A percentile compares a stretch with the other conserved stretches of the same genome.
Conservation (phyloP, 2,113 vertebrate genomes). For the Rhinolophus ferrumequinum region DNA sequence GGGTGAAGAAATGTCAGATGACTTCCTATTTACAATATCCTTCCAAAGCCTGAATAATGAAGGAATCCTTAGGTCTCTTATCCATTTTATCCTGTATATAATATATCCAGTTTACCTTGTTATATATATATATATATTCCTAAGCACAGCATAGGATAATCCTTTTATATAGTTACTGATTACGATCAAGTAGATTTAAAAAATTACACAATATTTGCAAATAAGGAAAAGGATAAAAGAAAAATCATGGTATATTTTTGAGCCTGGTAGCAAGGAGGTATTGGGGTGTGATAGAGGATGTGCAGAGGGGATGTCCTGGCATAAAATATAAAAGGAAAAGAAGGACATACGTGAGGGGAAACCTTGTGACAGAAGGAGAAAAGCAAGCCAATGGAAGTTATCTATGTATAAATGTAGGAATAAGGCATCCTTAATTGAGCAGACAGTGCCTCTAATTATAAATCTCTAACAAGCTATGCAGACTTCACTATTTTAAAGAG, state of each 20-base stretch:
- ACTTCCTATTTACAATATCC: not conserved
- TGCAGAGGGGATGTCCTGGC: fast-evolving
- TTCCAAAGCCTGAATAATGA: not conserved
- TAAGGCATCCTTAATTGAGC: not conserved
- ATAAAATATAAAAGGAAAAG: not conserved
- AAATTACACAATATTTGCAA: not conserved
- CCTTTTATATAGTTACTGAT: not conserved
- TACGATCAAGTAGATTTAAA: not conserved
- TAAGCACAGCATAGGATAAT: not conserved
- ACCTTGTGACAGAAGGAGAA: not conserved
- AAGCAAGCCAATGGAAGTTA: not conserved
- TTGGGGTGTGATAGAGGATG: not conserved
- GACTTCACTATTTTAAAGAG: not conserved
- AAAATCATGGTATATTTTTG: not conserved
- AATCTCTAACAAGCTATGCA: not conserved
- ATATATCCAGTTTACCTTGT: too few relatives aligned
- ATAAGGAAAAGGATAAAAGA: not conserved
- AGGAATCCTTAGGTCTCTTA: not conserved
- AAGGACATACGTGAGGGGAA: not conserved
- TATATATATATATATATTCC: not conserved
- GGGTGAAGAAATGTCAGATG: not conserved
- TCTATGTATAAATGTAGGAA: not conserved
- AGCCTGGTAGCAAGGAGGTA: not conserved
- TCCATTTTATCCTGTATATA: not conserved
- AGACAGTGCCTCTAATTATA: not conserved